A percentile compares a stretch with the other conserved stretches of the same genome.
Conservation (phyloP, 2,113 vertebrate species). For the Harpagus bidentatus region DNA sequence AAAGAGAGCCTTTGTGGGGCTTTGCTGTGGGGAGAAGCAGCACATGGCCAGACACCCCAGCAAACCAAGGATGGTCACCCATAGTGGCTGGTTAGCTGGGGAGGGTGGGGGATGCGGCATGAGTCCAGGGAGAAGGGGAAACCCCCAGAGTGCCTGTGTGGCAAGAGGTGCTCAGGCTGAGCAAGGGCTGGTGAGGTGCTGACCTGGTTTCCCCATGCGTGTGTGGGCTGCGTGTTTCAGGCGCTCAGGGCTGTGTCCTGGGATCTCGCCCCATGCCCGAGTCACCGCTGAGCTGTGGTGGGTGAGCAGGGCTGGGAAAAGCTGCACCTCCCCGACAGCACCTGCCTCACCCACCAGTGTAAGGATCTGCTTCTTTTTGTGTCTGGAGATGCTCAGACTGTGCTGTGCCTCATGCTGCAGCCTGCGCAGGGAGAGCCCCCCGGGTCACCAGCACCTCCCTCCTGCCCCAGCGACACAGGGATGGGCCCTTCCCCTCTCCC, state of each 20-base stretch:
- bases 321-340: not conserved
- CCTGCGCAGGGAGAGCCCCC: not conserved
- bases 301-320: not conserved
- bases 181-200: not conserved
- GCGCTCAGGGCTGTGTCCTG: not conserved
- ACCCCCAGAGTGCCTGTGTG: not conserved
- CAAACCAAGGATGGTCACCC: not conserved
- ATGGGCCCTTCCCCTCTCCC: not conserved
- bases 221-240: not conserved
- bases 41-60: not conserved
- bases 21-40: not conserved
- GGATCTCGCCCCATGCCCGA: accelerated
- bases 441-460: not conserved
- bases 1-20: not conserved
- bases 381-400: accelerated
- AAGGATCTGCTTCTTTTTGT: accelerated
- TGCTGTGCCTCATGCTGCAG: not conserved
- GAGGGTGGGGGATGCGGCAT: accelerated
- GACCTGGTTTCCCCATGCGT: not conserved
- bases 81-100: not conserved
- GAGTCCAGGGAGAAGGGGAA: not conserved
- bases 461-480: accelerated
- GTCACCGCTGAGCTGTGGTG: not conserved
- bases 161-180: not conserved
- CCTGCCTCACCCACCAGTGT: accelerated